Percentiles rank a stretch among this genome's conserved stretches.
phyloP scores from a whole-genome alignment of 2,113 vertebrate species.

The Enhydra lutris region DNA sequence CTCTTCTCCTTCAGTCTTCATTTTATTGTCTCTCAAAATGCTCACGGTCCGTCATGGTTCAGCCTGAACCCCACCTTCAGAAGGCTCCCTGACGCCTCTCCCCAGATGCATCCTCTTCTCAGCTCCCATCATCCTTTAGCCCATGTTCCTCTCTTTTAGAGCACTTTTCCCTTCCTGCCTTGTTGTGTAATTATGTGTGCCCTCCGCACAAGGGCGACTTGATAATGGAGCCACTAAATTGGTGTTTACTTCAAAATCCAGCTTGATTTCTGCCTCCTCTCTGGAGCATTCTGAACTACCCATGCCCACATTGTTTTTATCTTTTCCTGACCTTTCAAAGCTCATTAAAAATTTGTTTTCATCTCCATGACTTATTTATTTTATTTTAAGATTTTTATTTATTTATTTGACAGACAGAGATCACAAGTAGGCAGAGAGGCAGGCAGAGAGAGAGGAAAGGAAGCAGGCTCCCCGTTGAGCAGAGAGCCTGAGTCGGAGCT shows the following conservation, averaged over 20 bases:
- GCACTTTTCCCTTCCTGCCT: not conserved
- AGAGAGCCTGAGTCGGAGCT: no score
- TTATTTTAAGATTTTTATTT: no score
- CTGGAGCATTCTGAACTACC: not conserved
- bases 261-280: not conserved
- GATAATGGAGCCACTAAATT: not conserved
- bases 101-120: not conserved
- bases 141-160: not conserved
- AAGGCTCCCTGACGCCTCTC: fast-evolving
- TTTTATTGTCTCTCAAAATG: not conserved
- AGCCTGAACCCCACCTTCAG: not conserved
- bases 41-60: not conserved
- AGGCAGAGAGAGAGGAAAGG: no score
- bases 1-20: not conserved
- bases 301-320: no score
- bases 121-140: not conserved
- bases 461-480: no score
- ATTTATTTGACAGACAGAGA: no score
- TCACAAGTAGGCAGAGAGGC: no score
- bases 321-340: not conserved
- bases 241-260: not conserved
- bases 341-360: not conserved
- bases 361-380: not conserved
- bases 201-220: not conserved
- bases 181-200: not conserved